These are phyloP conservation scores for Bombus superbus DNA, from an alignment of 1,140 invertebrate genomes.

Conservation along the genomic window DNA sequence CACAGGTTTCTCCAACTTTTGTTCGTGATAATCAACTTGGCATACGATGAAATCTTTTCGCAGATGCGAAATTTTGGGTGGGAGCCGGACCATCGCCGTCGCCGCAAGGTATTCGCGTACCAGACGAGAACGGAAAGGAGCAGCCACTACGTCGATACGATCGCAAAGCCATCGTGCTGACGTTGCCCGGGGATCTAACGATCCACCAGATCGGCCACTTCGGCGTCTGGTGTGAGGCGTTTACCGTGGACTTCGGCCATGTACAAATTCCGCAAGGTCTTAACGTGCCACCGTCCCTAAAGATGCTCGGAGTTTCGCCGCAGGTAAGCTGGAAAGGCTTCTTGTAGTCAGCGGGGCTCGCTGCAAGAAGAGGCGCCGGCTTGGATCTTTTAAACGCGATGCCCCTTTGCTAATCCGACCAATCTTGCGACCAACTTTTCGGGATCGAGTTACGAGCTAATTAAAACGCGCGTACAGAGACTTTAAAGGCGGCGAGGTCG, in stretches of 20 bases:
- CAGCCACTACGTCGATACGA: slow-evolving; percentile 90
- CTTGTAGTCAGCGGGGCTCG: neutral
- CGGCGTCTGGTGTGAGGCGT: slow-evolving; percentile 94
- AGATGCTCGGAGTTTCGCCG: slow-evolving; percentile 95
- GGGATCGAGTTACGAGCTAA: neutral
- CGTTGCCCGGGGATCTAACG: slow-evolving; percentile 88
- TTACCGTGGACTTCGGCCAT: slow-evolving; percentile 95
- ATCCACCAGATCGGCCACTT: slow-evolving; percentile 88
- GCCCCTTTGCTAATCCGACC: neutral
- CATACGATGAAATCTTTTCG: slow-evolving; percentile 13
- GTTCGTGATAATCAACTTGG: neutral
- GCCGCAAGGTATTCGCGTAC: slow-evolving; percentile 90
- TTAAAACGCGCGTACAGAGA: neutral
- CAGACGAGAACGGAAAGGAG: slow-evolving; percentile 94
- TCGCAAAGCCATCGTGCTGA: slow-evolving; percentile 93
- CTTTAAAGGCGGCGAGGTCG: neutral
- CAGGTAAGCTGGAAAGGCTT: slow-evolving; percentile 87
- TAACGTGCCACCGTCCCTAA: slow-evolving; percentile 94
- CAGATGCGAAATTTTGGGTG: slow-evolving; percentile 96
- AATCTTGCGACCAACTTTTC: neutral
- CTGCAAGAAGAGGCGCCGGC: neutral
- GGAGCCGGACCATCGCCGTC: slow-evolving; percentile 90
- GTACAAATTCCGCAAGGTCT: slow-evolving; percentile 88
- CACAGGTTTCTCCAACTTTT: no score
- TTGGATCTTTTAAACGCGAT: slow-evolving; percentile 6